Evolutionary conservation across 2,888 invertebrate genomes (phyloP), one percentile per base, ranked within the genome.

Genomic region (Rhagium mordax): DNA sequence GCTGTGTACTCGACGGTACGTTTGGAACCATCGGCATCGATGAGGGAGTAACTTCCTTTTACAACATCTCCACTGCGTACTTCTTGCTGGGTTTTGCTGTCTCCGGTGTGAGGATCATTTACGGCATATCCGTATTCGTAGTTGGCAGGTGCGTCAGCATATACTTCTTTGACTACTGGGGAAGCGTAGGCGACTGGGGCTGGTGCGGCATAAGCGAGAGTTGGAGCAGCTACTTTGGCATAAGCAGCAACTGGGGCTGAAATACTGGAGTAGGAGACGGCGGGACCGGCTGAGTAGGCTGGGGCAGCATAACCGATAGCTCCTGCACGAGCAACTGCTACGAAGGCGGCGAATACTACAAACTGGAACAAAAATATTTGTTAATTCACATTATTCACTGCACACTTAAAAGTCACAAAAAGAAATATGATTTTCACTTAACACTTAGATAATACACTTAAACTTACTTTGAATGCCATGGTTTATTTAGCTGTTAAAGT

Each of bases 1-100:
- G 90, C 89, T 69, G 87, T 87, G 84, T 90, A 90, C 20, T 89
- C 88, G n/a, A 90, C 90, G 47, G 87, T 86, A 73, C 90, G 88
- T 68, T 86, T 87, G 78, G 87, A 87, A 41, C 90, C 90, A 84
- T 90, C 90, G 21, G 90, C 82, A 75, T 90, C 90, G 76, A 90
- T 85, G 3, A 90, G 82, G 68, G 89, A 88, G 80, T 90, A 90
- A 77, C 87, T 85, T 4, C 90, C 90, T 72, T 89, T 88, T 20
- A 90, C 90, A 70, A 84, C 86, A 82, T 90, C 89, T 67, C 89
- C 90, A 79, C 88, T 87, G 74, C 90, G 89, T 1, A 86, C 72
- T 84, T 90, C 90, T 76, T 89, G 88, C 78, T 90, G 90, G 78
- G 85, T 86, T 80, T 90, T 90, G 72, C 87, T 87, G 81, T 90